These are phyloP conservation scores for Parazoanthus swiftii DNA, from an alignment of 92 coral and sea anemone species.

Conservation along the genomic window DNA sequence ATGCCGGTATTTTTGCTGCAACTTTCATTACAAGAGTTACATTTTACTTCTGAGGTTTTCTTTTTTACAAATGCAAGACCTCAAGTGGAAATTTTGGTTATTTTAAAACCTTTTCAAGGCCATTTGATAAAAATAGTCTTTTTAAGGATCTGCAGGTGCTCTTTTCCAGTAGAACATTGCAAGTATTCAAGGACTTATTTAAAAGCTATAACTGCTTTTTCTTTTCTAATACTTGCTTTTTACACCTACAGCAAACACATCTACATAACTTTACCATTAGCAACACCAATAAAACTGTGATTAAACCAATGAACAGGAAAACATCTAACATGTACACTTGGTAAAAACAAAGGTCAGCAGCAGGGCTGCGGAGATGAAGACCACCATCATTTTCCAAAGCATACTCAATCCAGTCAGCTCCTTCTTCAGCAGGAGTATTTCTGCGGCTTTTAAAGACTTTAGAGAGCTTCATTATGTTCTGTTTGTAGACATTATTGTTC, in stretches of 20 bases:
- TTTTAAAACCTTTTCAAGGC: background rate
- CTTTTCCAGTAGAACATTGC: background rate
- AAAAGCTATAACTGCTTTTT: background rate
- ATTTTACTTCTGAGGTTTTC: too few relatives aligned
- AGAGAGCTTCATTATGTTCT: slow-evolving; percentile 39
- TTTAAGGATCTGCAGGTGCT: background rate
- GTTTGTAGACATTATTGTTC: slow-evolving; percentile 36
- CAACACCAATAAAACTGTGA: background rate
- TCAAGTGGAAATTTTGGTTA: background rate
- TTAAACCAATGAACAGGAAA: slow-evolving; percentile 1
- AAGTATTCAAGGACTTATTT: background rate
- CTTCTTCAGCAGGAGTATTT: slow-evolving; percentile 49
- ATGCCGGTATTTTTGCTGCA: too few relatives aligned
- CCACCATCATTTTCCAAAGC: slow-evolving; percentile 44
- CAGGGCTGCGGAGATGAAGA: slow-evolving; percentile 44
- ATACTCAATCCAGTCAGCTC: slow-evolving; percentile 63
- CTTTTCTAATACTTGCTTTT: background rate
- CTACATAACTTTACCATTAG: slow-evolving; percentile 10
- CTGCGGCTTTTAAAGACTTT: slow-evolving; percentile 33
- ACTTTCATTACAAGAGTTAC: too few relatives aligned
- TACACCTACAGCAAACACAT: slow-evolving; percentile 21
- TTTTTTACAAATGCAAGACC: too few relatives aligned
- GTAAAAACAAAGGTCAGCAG: slow-evolving; percentile 45
- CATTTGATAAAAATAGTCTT: background rate
- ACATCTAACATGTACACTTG: slow-evolving; percentile 56